phyloP scores from a whole-genome alignment of 2,888 invertebrate genomes.

The Amphipoea lucens region DNA sequence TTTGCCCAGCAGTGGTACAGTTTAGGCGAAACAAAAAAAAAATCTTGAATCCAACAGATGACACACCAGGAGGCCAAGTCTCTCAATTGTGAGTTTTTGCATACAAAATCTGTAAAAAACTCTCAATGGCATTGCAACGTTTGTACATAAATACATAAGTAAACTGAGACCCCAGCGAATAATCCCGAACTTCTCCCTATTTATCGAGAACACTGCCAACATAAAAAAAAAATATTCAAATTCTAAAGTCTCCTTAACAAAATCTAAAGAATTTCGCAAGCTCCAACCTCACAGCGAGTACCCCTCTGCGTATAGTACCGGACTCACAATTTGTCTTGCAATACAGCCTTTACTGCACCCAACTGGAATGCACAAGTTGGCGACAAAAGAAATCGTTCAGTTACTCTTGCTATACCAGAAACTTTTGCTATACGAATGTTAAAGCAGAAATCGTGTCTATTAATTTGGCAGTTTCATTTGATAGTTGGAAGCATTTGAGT shows the following conservation, averaged over 20 bases:
- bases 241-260: background rate
- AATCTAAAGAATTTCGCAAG: constrained; percentile 9
- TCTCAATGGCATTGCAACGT: background rate
- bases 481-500: background rate
- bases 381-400: constrained; percentile 70
- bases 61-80: background rate
- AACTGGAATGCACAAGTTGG: constrained; percentile 73
- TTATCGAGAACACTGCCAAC: background rate
- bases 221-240: background rate
- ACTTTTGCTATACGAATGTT: constrained; percentile 39
- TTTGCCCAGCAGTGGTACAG: no score
- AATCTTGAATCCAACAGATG: background rate
- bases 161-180: background rate
- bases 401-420: constrained; percentile 38
- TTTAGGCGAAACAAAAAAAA: no score
- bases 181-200: background rate
- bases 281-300: constrained; percentile 25
- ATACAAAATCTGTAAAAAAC: background rate
- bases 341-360: constrained; percentile 68
- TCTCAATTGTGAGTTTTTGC: background rate
- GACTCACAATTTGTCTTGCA: constrained; percentile 77
- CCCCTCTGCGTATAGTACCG: constrained; percentile 62
- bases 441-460: constrained; percentile 13
- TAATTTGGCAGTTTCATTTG: constrained; percentile 26
- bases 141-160: background rate